phyloP scores from a whole-genome alignment of 2,113 vertebrate species.

The Colossoma macropomum region DNA sequence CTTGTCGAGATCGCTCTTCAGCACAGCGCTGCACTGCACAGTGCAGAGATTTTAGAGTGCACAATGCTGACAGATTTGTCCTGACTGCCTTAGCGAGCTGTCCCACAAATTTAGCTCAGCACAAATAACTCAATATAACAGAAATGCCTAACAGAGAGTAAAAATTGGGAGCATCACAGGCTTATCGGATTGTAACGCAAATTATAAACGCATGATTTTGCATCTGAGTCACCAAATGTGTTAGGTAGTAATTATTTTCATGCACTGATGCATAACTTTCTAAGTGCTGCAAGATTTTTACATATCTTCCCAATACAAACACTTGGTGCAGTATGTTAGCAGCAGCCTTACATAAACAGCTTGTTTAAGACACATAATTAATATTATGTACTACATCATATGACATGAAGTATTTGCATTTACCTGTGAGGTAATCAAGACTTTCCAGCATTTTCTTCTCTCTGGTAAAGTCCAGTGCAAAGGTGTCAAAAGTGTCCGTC shows the following conservation, averaged over 20 bases:
- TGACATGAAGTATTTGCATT: not conserved
- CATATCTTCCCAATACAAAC: too few relatives aligned
- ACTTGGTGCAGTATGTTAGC: too few relatives aligned
- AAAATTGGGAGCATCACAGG: conserved; percentile 4
- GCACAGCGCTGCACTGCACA: not conserved
- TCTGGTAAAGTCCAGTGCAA: conserved; percentile 94
- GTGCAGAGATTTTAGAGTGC: conserved; percentile 40
- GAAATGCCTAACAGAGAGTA: conserved; percentile 4
- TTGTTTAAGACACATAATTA: too few relatives aligned
- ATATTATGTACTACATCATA: too few relatives aligned
- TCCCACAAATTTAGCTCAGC: conserved; percentile 49
- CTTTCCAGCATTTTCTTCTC: conserved; percentile 98
- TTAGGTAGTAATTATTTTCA: not conserved
- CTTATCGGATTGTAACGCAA: conserved; percentile 54
- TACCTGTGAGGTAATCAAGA: conserved; percentile 98
- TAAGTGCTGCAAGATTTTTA: too few relatives aligned
- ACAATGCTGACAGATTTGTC: conserved; percentile 65
- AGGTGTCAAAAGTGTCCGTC: conserved; percentile 95
- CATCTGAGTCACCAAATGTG: not conserved
- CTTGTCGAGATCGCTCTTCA: conserved; percentile 59
- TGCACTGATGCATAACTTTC: too few relatives aligned
- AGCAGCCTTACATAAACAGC: too few relatives aligned
- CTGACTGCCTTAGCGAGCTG: conserved; percentile 69
- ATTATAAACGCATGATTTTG: conserved; percentile 53
- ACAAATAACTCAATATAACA: not conserved